A percentile compares a stretch with the other conserved stretches of the same genome.
These are phyloP conservation scores for Enteromius afrohamiltoni DNA, from an alignment of 2,797 vertebrate genomes.

Conservation along the genomic window DNA sequence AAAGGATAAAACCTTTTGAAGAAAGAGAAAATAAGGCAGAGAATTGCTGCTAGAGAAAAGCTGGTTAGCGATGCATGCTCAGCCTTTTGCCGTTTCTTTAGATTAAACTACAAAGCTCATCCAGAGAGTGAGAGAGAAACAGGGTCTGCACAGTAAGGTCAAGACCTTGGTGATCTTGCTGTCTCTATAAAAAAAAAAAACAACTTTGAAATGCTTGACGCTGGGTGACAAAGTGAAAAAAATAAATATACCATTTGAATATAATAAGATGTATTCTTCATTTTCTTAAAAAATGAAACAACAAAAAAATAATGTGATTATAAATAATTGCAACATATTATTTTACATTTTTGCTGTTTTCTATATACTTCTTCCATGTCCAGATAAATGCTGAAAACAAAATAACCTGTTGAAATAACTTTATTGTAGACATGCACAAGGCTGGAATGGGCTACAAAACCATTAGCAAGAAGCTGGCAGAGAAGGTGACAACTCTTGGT, in stretches of 20 bases:
- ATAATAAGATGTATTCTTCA: background rate
- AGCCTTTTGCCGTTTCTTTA: conserved; percentile 17
- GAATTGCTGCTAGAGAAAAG: background rate
- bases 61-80: conserved; percentile 32
- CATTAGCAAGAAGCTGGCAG: too few relatives aligned
- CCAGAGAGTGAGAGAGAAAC: background rate
- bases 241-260: background rate
- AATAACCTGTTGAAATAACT: background rate
- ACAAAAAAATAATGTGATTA: background rate
- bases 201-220: background rate
- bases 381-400: background rate
- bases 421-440: too few relatives aligned
- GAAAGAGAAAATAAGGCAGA: background rate
- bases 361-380: background rate
- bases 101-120: conserved; percentile 41
- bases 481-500: too few relatives aligned
- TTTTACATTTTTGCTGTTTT: background rate
- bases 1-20: background rate
- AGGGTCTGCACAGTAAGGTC: conserved; percentile 17
- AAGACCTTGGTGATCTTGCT: background rate
- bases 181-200: background rate
- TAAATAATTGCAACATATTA: background rate
- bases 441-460: too few relatives aligned
- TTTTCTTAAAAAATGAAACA: background rate
- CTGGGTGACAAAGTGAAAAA: background rate